A percentile compares a stretch with the other conserved stretches of the same genome.
Evolutionary conservation across 2,888 invertebrate species (phyloP).

Genomic region (Epistrophe grossulariae): DNA sequence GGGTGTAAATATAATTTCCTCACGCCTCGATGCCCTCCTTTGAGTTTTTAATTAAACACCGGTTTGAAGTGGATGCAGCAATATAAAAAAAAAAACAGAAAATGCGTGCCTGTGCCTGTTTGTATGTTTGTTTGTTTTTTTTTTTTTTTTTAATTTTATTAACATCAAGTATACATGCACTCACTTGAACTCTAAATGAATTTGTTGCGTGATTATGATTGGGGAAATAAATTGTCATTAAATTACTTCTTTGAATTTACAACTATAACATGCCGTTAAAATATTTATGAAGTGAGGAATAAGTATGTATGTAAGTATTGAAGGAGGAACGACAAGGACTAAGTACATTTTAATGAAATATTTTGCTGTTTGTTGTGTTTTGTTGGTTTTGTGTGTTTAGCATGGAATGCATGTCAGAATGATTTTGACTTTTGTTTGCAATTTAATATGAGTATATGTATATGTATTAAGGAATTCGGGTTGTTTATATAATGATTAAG

Average conservation of each 20-base stretch:
- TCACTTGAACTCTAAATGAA: slow-evolving; percentile 46
- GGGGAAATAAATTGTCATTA: slow-evolving; percentile 47
- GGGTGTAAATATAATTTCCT: slow-evolving; percentile 12
- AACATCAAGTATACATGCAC: slow-evolving; percentile 16
- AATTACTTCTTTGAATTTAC: slow-evolving; percentile 48
- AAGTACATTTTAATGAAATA: not conserved
- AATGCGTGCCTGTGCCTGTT: not conserved
- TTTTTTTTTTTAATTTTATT: slow-evolving; percentile 25
- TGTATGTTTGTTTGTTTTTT: too few species aligned
- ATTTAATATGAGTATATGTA: not conserved
- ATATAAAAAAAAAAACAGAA: not conserved
- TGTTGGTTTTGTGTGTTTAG: not conserved
- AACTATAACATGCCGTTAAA: not conserved
- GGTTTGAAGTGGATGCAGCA: slow-evolving; percentile 11
- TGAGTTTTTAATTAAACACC: slow-evolving; percentile 34
- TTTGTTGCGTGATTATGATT: slow-evolving; percentile 62
- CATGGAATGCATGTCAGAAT: slow-evolving; percentile 29
- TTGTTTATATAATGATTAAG: not conserved
- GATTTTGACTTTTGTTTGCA: not conserved
- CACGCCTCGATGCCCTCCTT: slow-evolving; percentile 14
- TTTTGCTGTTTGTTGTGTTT: not conserved
- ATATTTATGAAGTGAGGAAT: not conserved
- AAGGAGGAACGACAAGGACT: not conserved
- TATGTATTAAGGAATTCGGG: not conserved
- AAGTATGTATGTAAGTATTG: not conserved